Conservation (phyloP, 2,113 vertebrate genomes). For the Trogon surrucura region DNA sequence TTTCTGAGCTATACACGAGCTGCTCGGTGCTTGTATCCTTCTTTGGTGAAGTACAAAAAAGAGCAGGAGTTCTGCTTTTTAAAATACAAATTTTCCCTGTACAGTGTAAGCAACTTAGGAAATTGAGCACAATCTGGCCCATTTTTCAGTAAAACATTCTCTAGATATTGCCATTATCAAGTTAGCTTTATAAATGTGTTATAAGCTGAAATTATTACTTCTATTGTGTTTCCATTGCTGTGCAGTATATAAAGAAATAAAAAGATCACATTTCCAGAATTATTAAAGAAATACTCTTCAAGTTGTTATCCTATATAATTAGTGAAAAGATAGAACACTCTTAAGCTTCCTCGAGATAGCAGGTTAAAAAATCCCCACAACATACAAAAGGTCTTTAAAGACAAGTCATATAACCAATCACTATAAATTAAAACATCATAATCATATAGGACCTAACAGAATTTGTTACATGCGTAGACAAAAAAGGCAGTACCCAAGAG, state of each 20-base stretch:
- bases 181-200: neutral
- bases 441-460: neutral
- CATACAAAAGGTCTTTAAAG: neutral
- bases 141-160: neutral
- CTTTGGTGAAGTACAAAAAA: neutral
- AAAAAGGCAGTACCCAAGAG: neutral
- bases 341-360: neutral
- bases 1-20: neutral
- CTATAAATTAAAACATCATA: neutral
- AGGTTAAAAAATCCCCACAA: neutral
- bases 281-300: neutral
- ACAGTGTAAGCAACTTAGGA: neutral
- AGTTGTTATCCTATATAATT: neutral
- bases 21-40: neutral
- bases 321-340: neutral
- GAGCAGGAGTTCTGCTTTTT: neutral
- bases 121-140: neutral
- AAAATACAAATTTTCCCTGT: neutral
- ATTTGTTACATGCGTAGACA: neutral
- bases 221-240: neutral
- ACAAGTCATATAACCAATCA: neutral
- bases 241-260: neutral
- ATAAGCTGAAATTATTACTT: neutral
- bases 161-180: neutral
- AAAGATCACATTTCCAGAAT: neutral